These are phyloP conservation scores for Patella ulyssiponensis DNA, from an alignment of 2,888 invertebrate species.

Conservation along the genomic window DNA sequence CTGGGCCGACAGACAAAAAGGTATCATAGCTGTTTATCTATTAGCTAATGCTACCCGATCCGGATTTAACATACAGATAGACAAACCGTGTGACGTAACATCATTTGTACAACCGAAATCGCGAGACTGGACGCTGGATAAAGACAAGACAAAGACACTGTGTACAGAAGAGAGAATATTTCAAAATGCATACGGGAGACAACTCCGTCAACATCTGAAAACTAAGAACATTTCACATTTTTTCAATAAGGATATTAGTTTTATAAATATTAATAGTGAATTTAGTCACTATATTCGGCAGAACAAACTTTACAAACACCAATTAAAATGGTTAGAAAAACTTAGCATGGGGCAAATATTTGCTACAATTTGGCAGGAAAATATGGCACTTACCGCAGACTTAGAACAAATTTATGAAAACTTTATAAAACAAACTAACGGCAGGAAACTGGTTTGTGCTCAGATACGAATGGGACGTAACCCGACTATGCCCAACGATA, in stretches of 20 bases:
- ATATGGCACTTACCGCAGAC: conserved; percentile 14
- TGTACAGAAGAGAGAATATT: not conserved
- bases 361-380: not conserved
- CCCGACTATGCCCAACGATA: conserved; percentile 44
- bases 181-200: conserved; percentile 1
- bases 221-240: conserved; percentile 7
- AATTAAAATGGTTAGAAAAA: conserved; percentile 17
- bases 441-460: conserved; percentile 41
- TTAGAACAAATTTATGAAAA: not conserved
- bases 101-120: conserved; percentile 25
- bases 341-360: conserved; percentile 21
- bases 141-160: not conserved
- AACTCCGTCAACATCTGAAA: not conserved
- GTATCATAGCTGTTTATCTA: conserved; percentile 33
- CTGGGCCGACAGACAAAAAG: conserved; percentile 39
- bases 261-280: conserved; percentile 26
- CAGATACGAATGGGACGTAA: conserved; percentile 44
- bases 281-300: conserved; percentile 19
- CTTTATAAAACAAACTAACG: conserved; percentile 1
- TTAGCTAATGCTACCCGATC: conserved; percentile 30
- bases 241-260: conserved; percentile 10
- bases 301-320: conserved; percentile 8
- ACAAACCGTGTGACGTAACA: conserved; percentile 32
- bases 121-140: conserved; percentile 13
- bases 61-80: conserved; percentile 32